Percentiles rank a stretch among this genome's conserved stretches.
phyloP scores from a whole-genome alignment of 2,888 invertebrate species.

The Tenthredo notha region DNA sequence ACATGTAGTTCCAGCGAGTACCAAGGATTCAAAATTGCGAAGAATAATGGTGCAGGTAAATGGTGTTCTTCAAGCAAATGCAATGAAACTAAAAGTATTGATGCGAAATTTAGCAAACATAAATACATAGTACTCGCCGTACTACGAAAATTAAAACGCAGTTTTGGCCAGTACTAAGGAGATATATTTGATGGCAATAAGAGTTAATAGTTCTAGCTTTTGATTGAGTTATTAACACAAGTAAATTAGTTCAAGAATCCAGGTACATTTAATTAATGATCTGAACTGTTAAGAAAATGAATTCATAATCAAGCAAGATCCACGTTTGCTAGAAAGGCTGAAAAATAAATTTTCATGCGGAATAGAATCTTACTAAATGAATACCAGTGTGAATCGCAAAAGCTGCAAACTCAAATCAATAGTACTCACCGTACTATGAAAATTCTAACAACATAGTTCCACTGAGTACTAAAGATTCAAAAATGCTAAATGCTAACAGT shows the following conservation, averaged over 20 bases:
- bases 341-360: background rate
- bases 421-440: conserved; percentile 40
- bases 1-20: conserved; percentile 21
- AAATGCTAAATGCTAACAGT: background rate
- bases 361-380: background rate
- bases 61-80: background rate
- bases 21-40: background rate
- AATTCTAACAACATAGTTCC: conserved; percentile 28
- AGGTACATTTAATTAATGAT: no score
- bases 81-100: no score
- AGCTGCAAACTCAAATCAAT: conserved; percentile 34
- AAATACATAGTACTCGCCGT: conserved; percentile 38
- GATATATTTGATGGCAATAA: no score
- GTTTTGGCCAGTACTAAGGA: conserved; percentile 33
- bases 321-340: background rate
- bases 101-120: background rate
- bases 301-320: background rate
- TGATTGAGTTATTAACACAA: no score
- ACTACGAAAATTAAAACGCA: conserved; percentile 25
- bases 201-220: no score
- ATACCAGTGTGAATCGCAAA: background rate
- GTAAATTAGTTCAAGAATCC: no score
- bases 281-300: no score
- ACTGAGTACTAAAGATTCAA: conserved; percentile 36
- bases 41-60: background rate